Conservation (phyloP, 2,113 vertebrate genomes). For the Cynopterus brachyotis region DNA sequence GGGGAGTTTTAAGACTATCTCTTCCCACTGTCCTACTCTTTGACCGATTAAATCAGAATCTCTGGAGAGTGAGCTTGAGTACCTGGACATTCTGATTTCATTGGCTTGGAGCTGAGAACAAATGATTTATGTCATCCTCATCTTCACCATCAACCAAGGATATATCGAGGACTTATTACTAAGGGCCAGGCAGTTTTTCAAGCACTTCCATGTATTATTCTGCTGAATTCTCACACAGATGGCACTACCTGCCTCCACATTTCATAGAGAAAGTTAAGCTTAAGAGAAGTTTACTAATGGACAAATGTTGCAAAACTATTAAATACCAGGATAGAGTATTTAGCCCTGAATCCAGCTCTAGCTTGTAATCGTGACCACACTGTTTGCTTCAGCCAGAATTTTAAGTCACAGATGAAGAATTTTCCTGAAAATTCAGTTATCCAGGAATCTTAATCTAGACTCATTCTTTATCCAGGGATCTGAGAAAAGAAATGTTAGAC, state of each 20-base stretch:
- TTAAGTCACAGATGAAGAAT: background rate
- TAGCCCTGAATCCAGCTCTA: background rate
- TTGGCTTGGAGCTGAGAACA: background rate
- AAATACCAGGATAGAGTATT: background rate
- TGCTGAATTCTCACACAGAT: background rate
- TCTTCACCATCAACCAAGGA: background rate
- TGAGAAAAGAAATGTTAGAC: background rate
- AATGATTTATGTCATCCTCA: background rate
- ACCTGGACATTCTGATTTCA: background rate
- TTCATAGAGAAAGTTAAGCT: constrained; percentile 18
- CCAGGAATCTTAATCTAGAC: background rate
- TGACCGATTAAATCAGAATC: background rate
- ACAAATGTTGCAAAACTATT: background rate
- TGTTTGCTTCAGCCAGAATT: background rate
- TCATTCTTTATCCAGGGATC: background rate
- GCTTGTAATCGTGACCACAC: background rate
- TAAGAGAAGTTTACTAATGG: background rate
- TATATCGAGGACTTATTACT: background rate
- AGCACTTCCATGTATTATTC: background rate
- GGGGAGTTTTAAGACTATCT: background rate
- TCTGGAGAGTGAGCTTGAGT: background rate
- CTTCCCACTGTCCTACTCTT: background rate
- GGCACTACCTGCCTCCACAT: background rate
- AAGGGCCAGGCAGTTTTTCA: background rate
- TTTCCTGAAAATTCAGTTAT: background rate